Conservation (phyloP, 2,113 vertebrate genomes). For the Corydoras sp. region DNA sequence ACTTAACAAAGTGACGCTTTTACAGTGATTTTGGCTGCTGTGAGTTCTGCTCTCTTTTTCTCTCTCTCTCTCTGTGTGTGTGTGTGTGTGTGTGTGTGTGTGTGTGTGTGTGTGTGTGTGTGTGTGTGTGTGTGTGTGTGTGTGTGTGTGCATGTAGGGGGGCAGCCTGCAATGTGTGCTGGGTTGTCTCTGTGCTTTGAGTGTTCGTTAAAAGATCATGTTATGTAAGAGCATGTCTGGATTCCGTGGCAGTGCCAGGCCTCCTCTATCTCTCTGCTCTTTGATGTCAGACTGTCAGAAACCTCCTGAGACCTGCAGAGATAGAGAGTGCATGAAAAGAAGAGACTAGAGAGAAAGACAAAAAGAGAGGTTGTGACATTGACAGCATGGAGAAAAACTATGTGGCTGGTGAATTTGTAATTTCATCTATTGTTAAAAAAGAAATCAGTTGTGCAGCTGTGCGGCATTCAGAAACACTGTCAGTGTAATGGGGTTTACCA, state of each 20-base stretch:
- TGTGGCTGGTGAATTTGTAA: too few relatives aligned
- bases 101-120: not conserved
- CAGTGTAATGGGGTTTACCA: too few relatives aligned
- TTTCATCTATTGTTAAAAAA: too few relatives aligned
- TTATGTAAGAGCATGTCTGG: conserved; percentile 36
- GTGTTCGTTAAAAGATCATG: conserved; percentile 25
- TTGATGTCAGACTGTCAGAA: conserved; percentile 35
- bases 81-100: not conserved
- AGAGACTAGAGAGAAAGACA: conserved; percentile 1
- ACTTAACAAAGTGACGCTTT: not conserved
- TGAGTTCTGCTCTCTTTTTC: too few relatives aligned
- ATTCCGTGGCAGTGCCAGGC: conserved; percentile 6
- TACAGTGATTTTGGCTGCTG: not conserved
- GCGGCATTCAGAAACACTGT: too few relatives aligned
- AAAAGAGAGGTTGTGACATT: not conserved
- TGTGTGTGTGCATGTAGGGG: not conserved
- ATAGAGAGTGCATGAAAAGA: conserved; percentile 6
- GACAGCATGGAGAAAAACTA: too few relatives aligned
- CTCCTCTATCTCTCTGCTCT: conserved; percentile 19
- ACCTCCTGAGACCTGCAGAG: conserved; percentile 21
- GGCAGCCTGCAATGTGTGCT: too few relatives aligned
- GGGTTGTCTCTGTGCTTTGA: conserved; percentile 5
- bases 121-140: not conserved
- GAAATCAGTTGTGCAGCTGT: too few relatives aligned
- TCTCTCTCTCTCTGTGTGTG: not conserved